phyloP scores from a whole-genome alignment of 37 sponge, comb jelly and placozoan genomes.

The Tethya wilhelma region DNA sequence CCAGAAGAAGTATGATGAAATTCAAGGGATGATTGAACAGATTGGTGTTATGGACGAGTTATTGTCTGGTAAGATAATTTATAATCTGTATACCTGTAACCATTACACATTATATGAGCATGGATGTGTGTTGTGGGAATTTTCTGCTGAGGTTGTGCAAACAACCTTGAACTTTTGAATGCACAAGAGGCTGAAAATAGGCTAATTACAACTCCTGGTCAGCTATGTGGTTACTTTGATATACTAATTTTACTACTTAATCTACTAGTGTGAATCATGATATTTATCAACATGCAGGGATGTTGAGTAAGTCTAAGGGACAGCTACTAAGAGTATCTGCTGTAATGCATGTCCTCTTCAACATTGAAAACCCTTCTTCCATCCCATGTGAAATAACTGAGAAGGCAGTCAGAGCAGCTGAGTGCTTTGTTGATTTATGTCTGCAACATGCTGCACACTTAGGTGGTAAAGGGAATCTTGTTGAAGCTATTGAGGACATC shows the following conservation, averaged over 20 bases:
- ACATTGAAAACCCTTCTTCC: slow-evolving; percentile 4
- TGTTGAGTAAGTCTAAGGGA: slow-evolving; percentile 52
- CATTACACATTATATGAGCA: too few species aligned
- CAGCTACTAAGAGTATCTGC: slow-evolving; percentile 47
- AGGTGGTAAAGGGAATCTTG: slow-evolving; percentile 33
- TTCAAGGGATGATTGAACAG: background rate
- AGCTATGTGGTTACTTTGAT: background rate
- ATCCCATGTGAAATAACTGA: slow-evolving; percentile 7
- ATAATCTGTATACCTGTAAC: too few species aligned
- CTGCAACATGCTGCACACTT: slow-evolving; percentile 52
- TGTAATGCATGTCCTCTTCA: slow-evolving; percentile 49
- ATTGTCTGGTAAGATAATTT: slow-evolving; percentile 10
- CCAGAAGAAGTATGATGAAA: slow-evolving; percentile 9
- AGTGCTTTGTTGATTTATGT: slow-evolving; percentile 37
- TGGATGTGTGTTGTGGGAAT: too few species aligned
- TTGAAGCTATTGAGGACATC: slow-evolving; percentile 9
- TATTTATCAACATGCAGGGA: slow-evolving; percentile 16
- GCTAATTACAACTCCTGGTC: background rate
- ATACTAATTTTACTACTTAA: background rate
- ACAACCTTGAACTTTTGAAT: too few species aligned
- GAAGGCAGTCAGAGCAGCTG: slow-evolving; percentile 38
- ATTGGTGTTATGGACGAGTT: slow-evolving; percentile 17
- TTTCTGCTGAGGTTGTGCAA: too few species aligned
- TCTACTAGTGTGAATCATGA: background rate
- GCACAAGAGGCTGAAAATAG: too few species aligned